Conservation (phyloP, 2,888 invertebrate species). For the Mimachlamys varia region DNA sequence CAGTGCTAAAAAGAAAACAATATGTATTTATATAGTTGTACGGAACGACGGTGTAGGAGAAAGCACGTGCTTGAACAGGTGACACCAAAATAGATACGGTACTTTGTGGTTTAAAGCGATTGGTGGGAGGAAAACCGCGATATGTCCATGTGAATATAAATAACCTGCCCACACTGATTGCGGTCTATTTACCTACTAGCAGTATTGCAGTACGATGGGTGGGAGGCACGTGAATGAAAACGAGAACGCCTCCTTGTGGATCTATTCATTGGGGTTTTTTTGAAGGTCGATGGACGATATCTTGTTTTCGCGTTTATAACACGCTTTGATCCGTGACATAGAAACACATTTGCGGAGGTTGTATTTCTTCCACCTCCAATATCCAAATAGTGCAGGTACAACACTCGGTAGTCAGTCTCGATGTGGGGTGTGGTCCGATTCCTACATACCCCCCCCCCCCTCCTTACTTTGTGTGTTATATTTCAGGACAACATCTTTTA, state of each 20-base stretch:
- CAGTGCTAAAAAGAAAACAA: neutral
- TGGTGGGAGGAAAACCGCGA: neutral
- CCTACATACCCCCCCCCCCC: no score
- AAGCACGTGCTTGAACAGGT: neutral
- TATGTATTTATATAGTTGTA: neutral
- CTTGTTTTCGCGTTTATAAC: no score
- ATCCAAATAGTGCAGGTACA: no score
- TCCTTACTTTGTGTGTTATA: no score
- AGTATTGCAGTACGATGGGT: neutral
- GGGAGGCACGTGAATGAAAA: slow-evolving; percentile 1
- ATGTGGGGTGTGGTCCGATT: no score
- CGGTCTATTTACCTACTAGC: neutral
- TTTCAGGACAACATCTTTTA: no score
- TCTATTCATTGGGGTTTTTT: neutral
- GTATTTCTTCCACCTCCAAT: no score
- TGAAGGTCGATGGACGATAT: no score
- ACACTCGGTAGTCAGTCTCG: no score
- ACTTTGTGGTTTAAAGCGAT: neutral
- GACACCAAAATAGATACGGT: neutral
- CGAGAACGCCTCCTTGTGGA: neutral
- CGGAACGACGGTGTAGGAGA: neutral
- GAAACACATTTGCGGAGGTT: no score
- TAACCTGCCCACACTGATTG: neutral
- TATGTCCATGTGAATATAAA: neutral
- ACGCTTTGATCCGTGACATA: no score